Conservation (phyloP, 2,888 invertebrate genomes). For the Hirtodrosophila confusa region DNA sequence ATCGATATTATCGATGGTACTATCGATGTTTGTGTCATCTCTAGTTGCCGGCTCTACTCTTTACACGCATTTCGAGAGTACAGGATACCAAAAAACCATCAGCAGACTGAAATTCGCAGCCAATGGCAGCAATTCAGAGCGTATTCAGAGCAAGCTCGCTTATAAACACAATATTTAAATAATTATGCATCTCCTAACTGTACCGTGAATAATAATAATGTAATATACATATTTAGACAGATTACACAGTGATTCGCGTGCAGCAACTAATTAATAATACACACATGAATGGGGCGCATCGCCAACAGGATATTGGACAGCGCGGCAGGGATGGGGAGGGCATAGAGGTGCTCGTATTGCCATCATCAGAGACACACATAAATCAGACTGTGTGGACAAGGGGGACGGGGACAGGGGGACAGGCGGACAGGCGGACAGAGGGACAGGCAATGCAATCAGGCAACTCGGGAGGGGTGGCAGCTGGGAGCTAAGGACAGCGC, state of each 20-base stretch:
- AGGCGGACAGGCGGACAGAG: neutral
- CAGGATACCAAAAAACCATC: too few relatives aligned
- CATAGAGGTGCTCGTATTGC: neutral
- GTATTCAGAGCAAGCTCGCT: neutral
- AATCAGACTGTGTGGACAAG: neutral
- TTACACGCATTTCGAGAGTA: too few relatives aligned
- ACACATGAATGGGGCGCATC: conserved; percentile 6
- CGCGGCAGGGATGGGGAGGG: conserved; percentile 5
- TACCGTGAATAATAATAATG: conserved; percentile 33
- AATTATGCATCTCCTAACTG: conserved; percentile 23
- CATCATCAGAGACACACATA: neutral
- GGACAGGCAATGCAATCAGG: conserved; percentile 29
- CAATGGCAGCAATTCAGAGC: neutral
- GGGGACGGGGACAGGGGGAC: neutral
- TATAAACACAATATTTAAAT: conserved; percentile 28
- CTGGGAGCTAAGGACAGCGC: neutral
- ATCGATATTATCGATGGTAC: too few relatives aligned
- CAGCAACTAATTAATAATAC: conserved; percentile 41
- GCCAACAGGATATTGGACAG: conserved; percentile 33
- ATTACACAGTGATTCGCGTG: conserved; percentile 12
- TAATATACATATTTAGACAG: conserved; percentile 26
- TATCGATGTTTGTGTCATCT: too few relatives aligned
- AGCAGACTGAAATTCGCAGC: neutral
- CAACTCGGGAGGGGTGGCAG: neutral
- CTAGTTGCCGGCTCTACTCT: too few relatives aligned